Conservation (phyloP, 1,140 invertebrate genomes). For the Scaptodrosophila lebanonensis region DNA sequence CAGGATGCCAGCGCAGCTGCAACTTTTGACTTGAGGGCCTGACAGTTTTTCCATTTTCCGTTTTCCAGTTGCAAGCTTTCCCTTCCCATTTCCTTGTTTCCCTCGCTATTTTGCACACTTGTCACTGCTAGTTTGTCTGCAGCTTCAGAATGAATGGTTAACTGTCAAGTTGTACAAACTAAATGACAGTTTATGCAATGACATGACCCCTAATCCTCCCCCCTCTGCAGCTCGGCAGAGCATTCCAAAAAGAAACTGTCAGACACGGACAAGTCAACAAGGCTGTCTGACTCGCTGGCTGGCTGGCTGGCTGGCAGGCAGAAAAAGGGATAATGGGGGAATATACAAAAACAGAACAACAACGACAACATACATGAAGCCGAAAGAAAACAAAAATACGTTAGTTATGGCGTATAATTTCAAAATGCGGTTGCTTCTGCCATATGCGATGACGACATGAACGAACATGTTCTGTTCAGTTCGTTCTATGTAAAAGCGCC, state of each 20-base stretch:
- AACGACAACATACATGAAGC: not conserved
- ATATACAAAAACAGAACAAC: constrained; percentile 16
- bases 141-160: constrained; percentile 42
- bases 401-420: constrained; percentile 35
- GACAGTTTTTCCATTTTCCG: constrained; percentile 18
- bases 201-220: constrained; percentile 22
- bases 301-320: too few relatives aligned
- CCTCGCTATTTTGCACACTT: too few relatives aligned
- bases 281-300: too few relatives aligned
- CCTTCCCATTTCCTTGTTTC: not conserved
- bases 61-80: not conserved
- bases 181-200: constrained; percentile 60
- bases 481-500: constrained; percentile 21
- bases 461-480: not conserved
- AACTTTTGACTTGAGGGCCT: constrained; percentile 23
- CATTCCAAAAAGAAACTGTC: constrained; percentile 17
- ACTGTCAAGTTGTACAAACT: constrained; percentile 55
- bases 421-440: constrained; percentile 16
- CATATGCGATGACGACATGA: constrained; percentile 21
- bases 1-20: constrained; percentile 14
- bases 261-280: constrained; percentile 37
- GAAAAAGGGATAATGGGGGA: not conserved
- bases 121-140: not conserved
- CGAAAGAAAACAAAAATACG: not conserved
- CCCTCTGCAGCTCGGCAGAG: not conserved